A percentile compares a stretch with the other conserved stretches of the same genome.
These are phyloP conservation scores for Zaprionus capensis DNA, from an alignment of 1,140 invertebrate genomes.

Conservation along the genomic window DNA sequence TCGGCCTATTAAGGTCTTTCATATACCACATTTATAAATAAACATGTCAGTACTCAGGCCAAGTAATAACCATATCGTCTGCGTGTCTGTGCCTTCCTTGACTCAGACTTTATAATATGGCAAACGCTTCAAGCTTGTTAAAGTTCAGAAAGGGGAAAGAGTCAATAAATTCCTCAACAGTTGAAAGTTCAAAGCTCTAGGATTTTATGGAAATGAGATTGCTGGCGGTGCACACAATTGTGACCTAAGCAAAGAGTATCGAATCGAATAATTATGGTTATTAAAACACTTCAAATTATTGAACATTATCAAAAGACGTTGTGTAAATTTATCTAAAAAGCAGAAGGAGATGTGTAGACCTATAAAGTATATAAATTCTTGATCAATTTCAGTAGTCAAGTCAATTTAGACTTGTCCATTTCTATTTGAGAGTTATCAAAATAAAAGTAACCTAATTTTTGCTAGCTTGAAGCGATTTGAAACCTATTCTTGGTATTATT, in stretches of 20 bases:
- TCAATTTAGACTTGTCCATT: no score
- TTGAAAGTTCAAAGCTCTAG: conserved; percentile 27
- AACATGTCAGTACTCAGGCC: no score
- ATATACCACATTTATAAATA: conserved; percentile 35
- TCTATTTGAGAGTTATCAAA: no score
- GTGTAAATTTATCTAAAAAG: no score
- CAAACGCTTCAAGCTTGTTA: conserved; percentile 6
- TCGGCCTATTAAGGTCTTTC: background rate
- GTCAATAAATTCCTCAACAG: conserved; percentile 10
- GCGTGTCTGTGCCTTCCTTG: conserved; percentile 52
- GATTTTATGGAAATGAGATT: conserved; percentile 17
- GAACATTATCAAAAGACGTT: no score
- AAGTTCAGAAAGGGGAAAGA: background rate
- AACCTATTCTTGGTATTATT: no score
- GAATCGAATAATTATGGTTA: background rate
- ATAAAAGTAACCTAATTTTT: no score
- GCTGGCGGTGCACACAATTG: conserved; percentile 9
- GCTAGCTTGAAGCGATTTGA: no score
- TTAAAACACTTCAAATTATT: no score
- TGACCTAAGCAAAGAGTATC: background rate
- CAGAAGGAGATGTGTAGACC: no score
- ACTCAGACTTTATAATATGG: conserved; percentile 57
- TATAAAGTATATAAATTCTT: no score
- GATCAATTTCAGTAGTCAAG: no score
- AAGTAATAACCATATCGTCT: conserved; percentile 66